Conservation (phyloP, 2,797 vertebrate species). For the Periparus ater region DNA sequence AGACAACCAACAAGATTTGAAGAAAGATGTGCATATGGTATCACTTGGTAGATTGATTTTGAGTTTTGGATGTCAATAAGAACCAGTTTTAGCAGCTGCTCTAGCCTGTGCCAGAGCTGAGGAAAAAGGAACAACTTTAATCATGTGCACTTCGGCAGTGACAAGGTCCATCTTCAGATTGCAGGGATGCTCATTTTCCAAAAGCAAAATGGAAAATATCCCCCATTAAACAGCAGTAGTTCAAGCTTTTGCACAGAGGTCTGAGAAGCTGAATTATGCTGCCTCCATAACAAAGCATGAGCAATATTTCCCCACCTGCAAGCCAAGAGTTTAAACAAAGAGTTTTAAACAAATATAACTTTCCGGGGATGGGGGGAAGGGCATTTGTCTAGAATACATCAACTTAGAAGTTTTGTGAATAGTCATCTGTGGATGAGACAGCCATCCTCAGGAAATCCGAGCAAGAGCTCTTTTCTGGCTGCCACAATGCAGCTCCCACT, state of each 20-base stretch:
- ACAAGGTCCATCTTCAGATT: neutral
- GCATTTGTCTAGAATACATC: neutral
- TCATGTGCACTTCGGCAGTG: neutral
- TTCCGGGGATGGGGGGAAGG: conserved; percentile 5
- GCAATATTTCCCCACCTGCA: conserved; percentile 55
- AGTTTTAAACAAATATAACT: conserved; percentile 45
- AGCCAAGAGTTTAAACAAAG: conserved; percentile 63
- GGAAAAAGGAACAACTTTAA: neutral
- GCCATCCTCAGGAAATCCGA: conserved; percentile 66
- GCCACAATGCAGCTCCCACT: conserved; percentile 24
- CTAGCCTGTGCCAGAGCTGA: neutral
- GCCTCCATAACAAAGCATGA: conserved; percentile 45
- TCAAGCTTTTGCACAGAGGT: neutral
- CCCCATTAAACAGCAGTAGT: neutral
- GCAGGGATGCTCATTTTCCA: neutral
- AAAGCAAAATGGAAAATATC: neutral
- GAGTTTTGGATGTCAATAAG: neutral
- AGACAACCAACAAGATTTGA: neutral
- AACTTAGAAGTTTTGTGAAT: neutral
- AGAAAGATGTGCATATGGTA: neutral
- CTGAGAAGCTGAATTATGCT: neutral
- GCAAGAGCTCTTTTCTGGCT: conserved; percentile 13
- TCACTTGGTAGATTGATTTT: accelerated
- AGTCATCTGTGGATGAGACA: conserved; percentile 35
- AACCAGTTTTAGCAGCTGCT: neutral